Base-by-base conservation (phyloP, 2,797 vertebrate genomes). In the Sebastolobus alascanus region DNA sequence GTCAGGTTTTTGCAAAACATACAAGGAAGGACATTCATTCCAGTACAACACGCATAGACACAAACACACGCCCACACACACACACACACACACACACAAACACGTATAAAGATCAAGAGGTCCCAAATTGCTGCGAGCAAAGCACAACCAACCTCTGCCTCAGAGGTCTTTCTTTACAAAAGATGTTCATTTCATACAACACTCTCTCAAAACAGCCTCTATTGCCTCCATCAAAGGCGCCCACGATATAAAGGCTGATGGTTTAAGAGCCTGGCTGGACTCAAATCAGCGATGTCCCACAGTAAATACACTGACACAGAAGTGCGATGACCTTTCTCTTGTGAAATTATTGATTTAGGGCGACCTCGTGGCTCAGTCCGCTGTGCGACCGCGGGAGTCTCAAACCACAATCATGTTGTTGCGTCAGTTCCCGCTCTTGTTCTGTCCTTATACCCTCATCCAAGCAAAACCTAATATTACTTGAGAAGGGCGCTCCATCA, bases 341-440 rank as follows among this genome's bases (percentile, higher is more conserved):
- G 72, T 85, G 74, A 85, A 89, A 86, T 82, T 80, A 89, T 82
- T 82, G 86, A 94, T 85, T 89, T 77, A 60, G 55, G 72, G 50
- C n/a, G 66, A 71, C 76, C 69, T 25, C 38, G 52, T 52, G 59
- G 55, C 72, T 82, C 73, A 25, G 52, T 78, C 73, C 13, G 22
- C 77, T 78, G 79, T 54, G 73, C 43, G 59, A 46, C 85, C 29
- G 16, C 16, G 29, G 40, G 69, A 65, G 71, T 58, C 75, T 83
- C 68, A 68, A 75, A 52, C 25, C 75, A 11, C 14, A 77, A 82
- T 80, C 56, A 56, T 58, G 61, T 40, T 58, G 60, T 38, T 84
- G 71, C 76, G 79, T 88, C 83, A 74, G 59, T 69, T 69, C 59
- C 31, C 75, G 80, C 80, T 86, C 73, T 69, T 71, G 37, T 65